Evolutionary conservation across 1,140 invertebrate species (phyloP).

Genomic region (Temnothorax curvispinosus): DNA sequence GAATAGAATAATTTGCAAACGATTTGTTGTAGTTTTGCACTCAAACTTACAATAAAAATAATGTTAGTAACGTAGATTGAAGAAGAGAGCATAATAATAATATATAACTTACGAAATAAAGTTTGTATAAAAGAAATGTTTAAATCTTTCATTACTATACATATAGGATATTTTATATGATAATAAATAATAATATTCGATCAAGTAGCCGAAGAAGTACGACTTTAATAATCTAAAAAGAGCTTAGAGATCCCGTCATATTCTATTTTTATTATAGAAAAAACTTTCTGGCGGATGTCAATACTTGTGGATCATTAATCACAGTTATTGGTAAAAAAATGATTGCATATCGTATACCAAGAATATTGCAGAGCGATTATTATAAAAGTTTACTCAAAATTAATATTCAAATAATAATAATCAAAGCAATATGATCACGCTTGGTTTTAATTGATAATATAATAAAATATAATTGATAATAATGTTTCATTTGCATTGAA

Average conservation of each 20-base stretch:
- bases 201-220: neutral
- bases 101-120: neutral
- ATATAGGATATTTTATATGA: neutral
- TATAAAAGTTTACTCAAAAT: neutral
- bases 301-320: constrained; percentile 29
- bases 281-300: neutral
- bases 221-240: constrained; percentile 28
- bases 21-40: neutral
- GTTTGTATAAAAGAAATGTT: neutral
- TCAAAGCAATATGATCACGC: neutral
- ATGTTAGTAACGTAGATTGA: neutral
- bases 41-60: neutral
- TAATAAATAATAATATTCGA: neutral
- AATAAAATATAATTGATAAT: neutral
- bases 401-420: neutral
- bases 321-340: constrained; percentile 2
- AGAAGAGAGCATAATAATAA: neutral
- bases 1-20: neutral
- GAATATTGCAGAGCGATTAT: neutral
- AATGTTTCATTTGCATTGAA: neutral
- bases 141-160: neutral
- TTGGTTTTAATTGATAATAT: constrained; percentile 16
- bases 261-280: constrained; percentile 43
- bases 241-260: constrained; percentile 6
- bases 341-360: neutral